Percentiles rank a stretch among this genome's conserved stretches.
Conservation (phyloP, 2,888 invertebrate genomes). For the Apantesis nais region DNA sequence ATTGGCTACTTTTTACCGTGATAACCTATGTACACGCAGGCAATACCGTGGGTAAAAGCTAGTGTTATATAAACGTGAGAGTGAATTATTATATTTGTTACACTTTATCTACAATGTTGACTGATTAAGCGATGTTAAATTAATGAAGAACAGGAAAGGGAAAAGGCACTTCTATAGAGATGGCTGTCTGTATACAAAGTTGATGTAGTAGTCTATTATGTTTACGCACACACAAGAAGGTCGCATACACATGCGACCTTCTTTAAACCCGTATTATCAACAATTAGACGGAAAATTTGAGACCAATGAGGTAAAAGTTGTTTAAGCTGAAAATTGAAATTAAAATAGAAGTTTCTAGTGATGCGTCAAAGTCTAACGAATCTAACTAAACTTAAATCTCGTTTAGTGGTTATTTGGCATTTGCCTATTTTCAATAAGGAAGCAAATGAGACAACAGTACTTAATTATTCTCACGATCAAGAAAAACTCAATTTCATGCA, state of each 20-base stretch:
- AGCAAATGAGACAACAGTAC: neutral
- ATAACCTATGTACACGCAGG: too few relatives aligned
- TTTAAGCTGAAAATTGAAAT: neutral
- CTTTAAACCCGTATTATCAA: too few relatives aligned
- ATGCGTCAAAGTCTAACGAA: neutral
- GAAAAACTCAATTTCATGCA: neutral
- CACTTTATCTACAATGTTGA: too few relatives aligned
- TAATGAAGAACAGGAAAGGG: neutral
- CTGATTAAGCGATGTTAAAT: neutral
- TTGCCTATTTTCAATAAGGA: neutral
- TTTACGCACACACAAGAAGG: too few relatives aligned
- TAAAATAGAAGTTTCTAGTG: neutral
- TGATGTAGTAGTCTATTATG: too few relatives aligned
- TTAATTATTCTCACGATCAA: neutral
- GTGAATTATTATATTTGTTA: too few relatives aligned
- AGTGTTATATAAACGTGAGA: too few relatives aligned
- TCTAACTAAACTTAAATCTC: neutral
- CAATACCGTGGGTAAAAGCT: too few relatives aligned
- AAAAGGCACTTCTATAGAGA: neutral
- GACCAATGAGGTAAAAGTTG: neutral
- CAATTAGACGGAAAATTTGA: neutral
- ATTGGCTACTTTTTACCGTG: too few relatives aligned
- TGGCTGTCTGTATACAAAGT: neutral
- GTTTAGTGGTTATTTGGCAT: neutral
- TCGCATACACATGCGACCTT: too few relatives aligned